phyloP scores from a whole-genome alignment of 2,888 invertebrate genomes.

The Phania funesta region DNA sequence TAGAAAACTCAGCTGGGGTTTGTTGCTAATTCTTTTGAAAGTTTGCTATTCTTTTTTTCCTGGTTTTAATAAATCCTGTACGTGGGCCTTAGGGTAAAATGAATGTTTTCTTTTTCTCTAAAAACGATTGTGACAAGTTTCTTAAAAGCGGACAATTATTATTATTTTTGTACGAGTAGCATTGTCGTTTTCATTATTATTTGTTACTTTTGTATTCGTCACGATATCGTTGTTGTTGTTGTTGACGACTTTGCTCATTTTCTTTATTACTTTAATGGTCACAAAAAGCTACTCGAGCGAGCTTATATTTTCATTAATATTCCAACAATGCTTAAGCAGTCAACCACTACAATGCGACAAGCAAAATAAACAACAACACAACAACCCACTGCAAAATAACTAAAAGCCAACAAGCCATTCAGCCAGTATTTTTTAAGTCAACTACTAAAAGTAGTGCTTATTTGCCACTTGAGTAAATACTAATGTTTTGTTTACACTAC shows the following conservation, averaged over 20 bases:
- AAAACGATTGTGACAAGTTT: constrained; percentile 9
- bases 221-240: not conserved
- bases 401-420: constrained; percentile 40
- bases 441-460: constrained; percentile 31
- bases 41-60: no score
- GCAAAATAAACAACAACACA: not conserved
- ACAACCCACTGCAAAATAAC: constrained; percentile 17
- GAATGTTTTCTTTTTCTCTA: not conserved
- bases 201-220: not conserved
- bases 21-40: no score
- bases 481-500: constrained; percentile 42
- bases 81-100: not conserved
- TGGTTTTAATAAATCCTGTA: not conserved
- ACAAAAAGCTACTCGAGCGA: constrained; percentile 23
- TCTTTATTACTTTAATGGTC: constrained; percentile 53
- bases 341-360: not conserved
- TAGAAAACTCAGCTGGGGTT: no score
- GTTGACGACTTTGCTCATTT: constrained; percentile 37
- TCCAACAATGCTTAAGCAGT: constrained; percentile 4
- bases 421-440: constrained; percentile 44
- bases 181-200: constrained; percentile 4
- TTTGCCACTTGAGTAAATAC: constrained; percentile 49
- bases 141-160: constrained; percentile 12
- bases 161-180: constrained; percentile 33
- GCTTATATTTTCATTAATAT: constrained; percentile 35